Base-by-base conservation (phyloP, 2,113 vertebrate species). In the Peromyscus leucopus region DNA sequence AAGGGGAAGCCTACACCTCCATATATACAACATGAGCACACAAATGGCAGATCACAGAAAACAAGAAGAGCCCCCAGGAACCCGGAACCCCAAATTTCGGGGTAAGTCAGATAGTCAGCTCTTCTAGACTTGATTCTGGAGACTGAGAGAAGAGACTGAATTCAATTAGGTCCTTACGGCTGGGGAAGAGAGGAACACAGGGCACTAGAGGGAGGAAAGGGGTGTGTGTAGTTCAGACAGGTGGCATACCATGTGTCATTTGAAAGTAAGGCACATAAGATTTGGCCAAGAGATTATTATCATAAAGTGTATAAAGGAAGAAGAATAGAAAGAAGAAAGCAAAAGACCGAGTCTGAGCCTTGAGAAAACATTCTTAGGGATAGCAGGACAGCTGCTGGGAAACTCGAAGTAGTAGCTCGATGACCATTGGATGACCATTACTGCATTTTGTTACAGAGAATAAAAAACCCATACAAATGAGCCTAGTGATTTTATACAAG, bases 321-420 rank as follows among this genome's bases (percentile, higher is more conserved):
- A 24, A 92, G 19, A 93, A 88, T 85, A 76, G 89, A 89, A 89
- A 90, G 75, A 48, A 17, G 91, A 88, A 95, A 96, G n/a, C 74
- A 67, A 84, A 88, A 42, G 93, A 9, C 11, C 4, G 90, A 95
- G 57, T 76, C 76, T 96, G 93, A 93, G 55, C n/a, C 65, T 95
- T 93, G 72, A 93, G 83, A 78, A 95, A 93, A 92, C 46, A n/a
- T 17, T 92, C 61, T 90, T 24, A 51, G 8, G 26, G n/a, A 79
- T 0, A 69, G n/a, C 39, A 69, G 69, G 75, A 95, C 65, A 93
- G 51, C 74, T 42, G 85, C 31, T 83, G 51, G 89, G 71, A 85
- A 93, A 80, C 36, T 13, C 17, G 57, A 72, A n/a, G 61, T 22
- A 80, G 28, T 87, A 61, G 86, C 26, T 96, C 16, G 92, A 69